Conservation (phyloP, 2,888 invertebrate genomes). For the Leptinotarsa rubiginosa region DNA sequence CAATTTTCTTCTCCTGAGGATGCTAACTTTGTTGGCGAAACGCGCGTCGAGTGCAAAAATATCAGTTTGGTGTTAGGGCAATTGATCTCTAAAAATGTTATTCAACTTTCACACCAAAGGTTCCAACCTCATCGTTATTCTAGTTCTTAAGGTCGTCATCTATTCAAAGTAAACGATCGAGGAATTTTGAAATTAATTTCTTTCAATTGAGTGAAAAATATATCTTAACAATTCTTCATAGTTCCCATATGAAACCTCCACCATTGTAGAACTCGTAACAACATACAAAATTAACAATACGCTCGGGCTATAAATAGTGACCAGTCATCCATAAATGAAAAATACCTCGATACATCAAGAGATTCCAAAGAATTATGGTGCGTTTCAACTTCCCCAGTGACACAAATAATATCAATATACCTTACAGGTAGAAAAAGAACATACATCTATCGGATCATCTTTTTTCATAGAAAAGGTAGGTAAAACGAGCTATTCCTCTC, state of each 20-base stretch:
- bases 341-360: not conserved
- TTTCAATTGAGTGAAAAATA: too few species aligned
- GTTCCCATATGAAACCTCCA: not conserved
- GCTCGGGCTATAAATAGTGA: not conserved
- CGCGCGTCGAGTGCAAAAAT: too few species aligned
- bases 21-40: too few species aligned
- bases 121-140: too few species aligned
- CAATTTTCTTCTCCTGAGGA: too few species aligned
- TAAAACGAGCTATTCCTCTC: slow-evolving; percentile 37
- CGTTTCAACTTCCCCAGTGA: slow-evolving; percentile 10
- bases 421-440: slow-evolving; percentile 23
- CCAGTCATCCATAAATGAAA: slow-evolving; percentile 15
- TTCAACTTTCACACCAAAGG: too few species aligned
- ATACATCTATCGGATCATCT: slow-evolving; percentile 28
- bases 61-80: too few species aligned
- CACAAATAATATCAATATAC: slow-evolving; percentile 22
- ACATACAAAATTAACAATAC: not conserved
- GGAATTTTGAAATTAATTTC: too few species aligned
- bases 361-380: not conserved
- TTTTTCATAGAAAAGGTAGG: slow-evolving; percentile 35
- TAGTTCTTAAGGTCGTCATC: too few species aligned
- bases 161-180: too few species aligned
- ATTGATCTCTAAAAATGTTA: too few species aligned
- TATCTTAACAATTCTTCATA: not conserved
- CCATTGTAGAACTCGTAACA: not conserved